Conservation (phyloP, 1,140 invertebrate species). For the Brachionus calyciflorus region DNA sequence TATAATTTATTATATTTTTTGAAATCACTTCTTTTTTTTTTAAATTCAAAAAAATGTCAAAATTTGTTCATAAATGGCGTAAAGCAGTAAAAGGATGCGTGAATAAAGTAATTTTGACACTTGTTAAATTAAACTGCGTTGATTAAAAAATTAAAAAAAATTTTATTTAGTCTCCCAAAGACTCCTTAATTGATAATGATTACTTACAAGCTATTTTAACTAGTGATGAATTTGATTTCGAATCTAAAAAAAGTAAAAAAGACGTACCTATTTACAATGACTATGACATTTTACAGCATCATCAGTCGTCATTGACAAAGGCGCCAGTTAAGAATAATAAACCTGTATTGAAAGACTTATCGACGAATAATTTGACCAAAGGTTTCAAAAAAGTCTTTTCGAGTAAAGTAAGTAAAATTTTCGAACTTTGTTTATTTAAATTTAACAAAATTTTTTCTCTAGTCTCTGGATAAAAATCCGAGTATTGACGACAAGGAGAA, state of each 20-base stretch:
- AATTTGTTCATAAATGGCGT: conserved; percentile 21
- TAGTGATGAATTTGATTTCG: neutral
- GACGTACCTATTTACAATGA: neutral
- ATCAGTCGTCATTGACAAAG: neutral
- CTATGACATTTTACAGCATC: conserved; percentile 29
- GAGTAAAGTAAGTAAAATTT: neutral
- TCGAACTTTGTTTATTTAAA: neutral
- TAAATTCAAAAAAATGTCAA: conserved; percentile 26
- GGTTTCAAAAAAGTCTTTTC: conserved; percentile 31
- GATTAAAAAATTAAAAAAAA: neutral
- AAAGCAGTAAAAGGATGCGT: conserved; percentile 26
- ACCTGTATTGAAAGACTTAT: neutral
- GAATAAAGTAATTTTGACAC: neutral
- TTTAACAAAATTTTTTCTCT: neutral
- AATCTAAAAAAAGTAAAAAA: neutral
- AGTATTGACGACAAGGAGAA: neutral
- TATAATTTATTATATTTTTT: neutral
- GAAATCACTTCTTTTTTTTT: neutral
- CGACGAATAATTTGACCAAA: conserved; percentile 13
- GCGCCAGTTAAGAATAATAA: neutral
- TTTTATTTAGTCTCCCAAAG: neutral
- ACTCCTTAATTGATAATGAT: conserved; percentile 6
- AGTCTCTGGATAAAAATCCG: conserved; percentile 18
- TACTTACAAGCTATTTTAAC: neutral
- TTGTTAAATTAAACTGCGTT: neutral